Percentiles rank a stretch among this genome's conserved stretches.
phyloP scores from a whole-genome alignment of 2,797 vertebrate species.

The Ctenochaetus hawaiiensis region DNA sequence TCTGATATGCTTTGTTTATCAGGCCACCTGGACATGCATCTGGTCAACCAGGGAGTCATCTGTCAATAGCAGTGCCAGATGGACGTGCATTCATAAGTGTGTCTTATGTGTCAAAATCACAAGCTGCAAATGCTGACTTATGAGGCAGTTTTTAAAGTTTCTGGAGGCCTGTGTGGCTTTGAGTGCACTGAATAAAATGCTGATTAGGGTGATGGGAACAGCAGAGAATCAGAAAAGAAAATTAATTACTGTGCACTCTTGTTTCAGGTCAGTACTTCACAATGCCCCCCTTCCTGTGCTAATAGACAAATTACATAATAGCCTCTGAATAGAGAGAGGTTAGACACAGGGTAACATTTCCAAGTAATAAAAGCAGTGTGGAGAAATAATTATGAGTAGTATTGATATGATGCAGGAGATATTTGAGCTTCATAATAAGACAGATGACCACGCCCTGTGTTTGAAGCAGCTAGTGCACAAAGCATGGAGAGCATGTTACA shows the following conservation, averaged over 20 bases:
- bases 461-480: slow-evolving; percentile 29
- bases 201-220: slow-evolving; percentile 53
- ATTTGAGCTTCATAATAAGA: slow-evolving; percentile 43
- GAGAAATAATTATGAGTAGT: slow-evolving; percentile 46
- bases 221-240: slow-evolving; percentile 56
- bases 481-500: slow-evolving; percentile 50
- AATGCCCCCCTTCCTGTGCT: slow-evolving; percentile 61
- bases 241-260: slow-evolving; percentile 65
- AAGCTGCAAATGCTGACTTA: slow-evolving; percentile 44
- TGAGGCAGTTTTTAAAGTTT: slow-evolving; percentile 45
- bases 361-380: slow-evolving; percentile 42
- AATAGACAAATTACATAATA: slow-evolving; percentile 75
- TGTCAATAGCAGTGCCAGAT: slow-evolving; percentile 75
- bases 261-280: slow-evolving; percentile 74
- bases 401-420: slow-evolving; percentile 42
- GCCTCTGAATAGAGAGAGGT: slow-evolving; percentile 37
- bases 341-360: slow-evolving; percentile 62
- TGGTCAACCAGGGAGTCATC: slow-evolving; percentile 67
- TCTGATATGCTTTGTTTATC: slow-evolving; percentile 77
- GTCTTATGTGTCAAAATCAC: slow-evolving; percentile 60
- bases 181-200: slow-evolving; percentile 48
- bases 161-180: not conserved
- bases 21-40: slow-evolving; percentile 81
- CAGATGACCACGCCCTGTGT: slow-evolving; percentile 6
- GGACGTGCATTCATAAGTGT: slow-evolving; percentile 77